A percentile compares a stretch with the other conserved stretches of the same genome.
Conservation (phyloP, 2,797 vertebrate species). For the Hypotaenidia philippensis region DNA sequence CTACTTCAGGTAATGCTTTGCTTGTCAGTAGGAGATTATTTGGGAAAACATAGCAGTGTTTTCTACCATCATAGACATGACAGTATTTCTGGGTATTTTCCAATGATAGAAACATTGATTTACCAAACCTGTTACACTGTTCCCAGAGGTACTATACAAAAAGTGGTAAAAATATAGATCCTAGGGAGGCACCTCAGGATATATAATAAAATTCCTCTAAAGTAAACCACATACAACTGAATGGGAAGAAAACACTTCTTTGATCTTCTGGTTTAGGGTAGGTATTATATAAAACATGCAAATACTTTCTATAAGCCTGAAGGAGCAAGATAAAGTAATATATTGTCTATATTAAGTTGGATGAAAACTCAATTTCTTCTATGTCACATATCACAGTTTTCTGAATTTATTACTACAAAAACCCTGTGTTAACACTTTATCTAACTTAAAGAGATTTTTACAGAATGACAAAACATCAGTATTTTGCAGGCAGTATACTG, state of each 20-base stretch:
- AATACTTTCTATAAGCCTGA: background rate
- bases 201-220: background rate
- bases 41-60: background rate
- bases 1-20: background rate
- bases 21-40: background rate
- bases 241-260: background rate
- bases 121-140: background rate
- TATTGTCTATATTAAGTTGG: background rate
- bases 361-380: background rate
- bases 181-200: background rate
- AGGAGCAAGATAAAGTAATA: background rate
- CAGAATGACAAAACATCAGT: background rate
- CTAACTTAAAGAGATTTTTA: background rate
- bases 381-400: background rate
- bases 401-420: background rate
- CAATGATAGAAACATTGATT: background rate
- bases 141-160: background rate
- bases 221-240: background rate
- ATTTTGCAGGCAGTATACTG: background rate
- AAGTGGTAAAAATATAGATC: background rate
- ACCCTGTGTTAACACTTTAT: background rate
- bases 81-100: background rate
- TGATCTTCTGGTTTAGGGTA: background rate
- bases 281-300: background rate
- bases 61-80: background rate